A percentile compares a stretch with the other conserved stretches of the same genome.
Evolutionary conservation across 2,888 invertebrate genomes (phyloP).

Genomic region (Meliscaeva auricollis): DNA sequence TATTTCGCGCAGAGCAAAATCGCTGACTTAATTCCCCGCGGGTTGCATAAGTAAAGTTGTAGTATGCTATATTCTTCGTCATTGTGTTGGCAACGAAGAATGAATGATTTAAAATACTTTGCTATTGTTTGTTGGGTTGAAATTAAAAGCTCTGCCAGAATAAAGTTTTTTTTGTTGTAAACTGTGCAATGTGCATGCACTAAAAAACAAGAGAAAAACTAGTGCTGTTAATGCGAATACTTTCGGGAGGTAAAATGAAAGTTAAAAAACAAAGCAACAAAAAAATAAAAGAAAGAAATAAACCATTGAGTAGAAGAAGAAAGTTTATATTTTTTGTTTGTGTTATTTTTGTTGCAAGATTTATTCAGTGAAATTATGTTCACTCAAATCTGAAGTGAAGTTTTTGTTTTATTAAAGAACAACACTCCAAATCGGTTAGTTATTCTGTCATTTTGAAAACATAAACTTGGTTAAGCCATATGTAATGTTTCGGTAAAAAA

Average conservation of each 20-base stretch:
- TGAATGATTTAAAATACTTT: constrained; percentile 73
- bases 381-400: background rate
- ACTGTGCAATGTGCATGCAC: constrained; percentile 12
- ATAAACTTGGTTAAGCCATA: too few relatives aligned
- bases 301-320: constrained; percentile 7
- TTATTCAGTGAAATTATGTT: background rate
- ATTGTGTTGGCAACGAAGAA: constrained; percentile 63
- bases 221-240: constrained; percentile 58
- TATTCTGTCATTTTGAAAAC: too few relatives aligned
- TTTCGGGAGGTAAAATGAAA: constrained; percentile 31
- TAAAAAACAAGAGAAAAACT: constrained; percentile 42
- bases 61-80: background rate
- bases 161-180: constrained; percentile 15
- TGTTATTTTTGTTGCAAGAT: background rate
- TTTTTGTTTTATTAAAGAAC: background rate
- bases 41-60: constrained; percentile 42
- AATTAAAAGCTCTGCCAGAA: constrained; percentile 67
- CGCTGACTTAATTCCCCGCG: constrained; percentile 63
- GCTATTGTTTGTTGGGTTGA: constrained; percentile 54
- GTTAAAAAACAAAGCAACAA: background rate
- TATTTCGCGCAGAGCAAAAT: constrained; percentile 16
- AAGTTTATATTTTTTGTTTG: background rate
- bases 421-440: too few relatives aligned
- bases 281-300: background rate
- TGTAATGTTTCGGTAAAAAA: too few relatives aligned